Percentiles rank a stretch among this genome's conserved stretches.
phyloP scores from a whole-genome alignment of 2,797 vertebrate genomes.

The Streptopelia turtur region DNA sequence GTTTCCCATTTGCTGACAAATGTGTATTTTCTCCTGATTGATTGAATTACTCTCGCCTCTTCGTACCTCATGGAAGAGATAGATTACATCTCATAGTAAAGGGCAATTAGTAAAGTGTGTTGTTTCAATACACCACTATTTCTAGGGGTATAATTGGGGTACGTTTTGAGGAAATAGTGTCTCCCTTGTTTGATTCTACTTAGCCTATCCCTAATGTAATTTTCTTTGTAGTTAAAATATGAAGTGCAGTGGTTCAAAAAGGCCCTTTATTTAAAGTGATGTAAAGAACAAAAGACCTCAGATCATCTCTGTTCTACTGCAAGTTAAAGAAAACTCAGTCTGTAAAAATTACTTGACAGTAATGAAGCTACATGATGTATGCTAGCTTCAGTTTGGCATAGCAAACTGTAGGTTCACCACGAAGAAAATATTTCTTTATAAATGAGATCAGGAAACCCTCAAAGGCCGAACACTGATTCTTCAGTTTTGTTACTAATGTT shows the following conservation, averaged over 20 bases:
- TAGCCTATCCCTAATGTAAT: not conserved
- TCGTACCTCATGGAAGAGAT: not conserved
- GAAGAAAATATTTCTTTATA: not conserved
- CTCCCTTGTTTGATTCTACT: not conserved
- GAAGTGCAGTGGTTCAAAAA: not conserved
- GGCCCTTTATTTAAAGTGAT: not conserved
- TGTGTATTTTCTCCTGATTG: not conserved
- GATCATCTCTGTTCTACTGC: not conserved
- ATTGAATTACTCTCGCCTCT: not conserved
- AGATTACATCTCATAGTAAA: not conserved
- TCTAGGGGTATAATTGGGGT: not conserved
- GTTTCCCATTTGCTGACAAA: not conserved
- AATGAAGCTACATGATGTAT: not conserved
- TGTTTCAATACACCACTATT: not conserved
- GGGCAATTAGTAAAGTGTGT: not conserved
- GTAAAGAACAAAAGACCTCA: not conserved
- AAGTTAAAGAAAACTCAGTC: not conserved
- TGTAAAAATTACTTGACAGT: not conserved
- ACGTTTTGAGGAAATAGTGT: not conserved
- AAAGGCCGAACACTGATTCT: not conserved
- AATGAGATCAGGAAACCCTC: not conserved
- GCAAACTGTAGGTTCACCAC: not conserved
- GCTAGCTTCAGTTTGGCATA: not conserved
- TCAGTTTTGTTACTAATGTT: not conserved
- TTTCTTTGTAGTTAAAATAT: not conserved